Conservation (phyloP, 1,140 invertebrate species). For the Frieseomelitta varia region DNA sequence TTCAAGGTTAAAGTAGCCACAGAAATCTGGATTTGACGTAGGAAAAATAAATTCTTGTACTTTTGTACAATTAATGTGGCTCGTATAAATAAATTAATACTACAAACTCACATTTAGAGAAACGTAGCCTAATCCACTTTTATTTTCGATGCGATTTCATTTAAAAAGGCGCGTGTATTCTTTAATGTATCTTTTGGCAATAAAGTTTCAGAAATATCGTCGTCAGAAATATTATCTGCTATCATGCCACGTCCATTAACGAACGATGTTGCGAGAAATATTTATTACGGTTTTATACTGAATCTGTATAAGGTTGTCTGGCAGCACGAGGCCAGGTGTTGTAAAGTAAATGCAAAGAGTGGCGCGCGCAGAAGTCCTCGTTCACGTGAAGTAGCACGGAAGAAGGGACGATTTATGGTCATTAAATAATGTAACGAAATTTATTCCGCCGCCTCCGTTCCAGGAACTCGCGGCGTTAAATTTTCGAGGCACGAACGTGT, state of each 20-base stretch:
- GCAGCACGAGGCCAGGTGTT: constrained; percentile 4
- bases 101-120: too few species aligned
- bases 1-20: too few species aligned
- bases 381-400: constrained; percentile 43
- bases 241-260: background rate
- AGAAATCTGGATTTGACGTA: too few species aligned
- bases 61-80: too few species aligned
- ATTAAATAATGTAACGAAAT: constrained; percentile 55
- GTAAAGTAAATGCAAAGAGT: constrained; percentile 24
- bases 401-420: constrained; percentile 50
- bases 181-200: background rate
- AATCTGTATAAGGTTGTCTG: background rate
- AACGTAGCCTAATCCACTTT: too few species aligned
- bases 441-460: constrained; percentile 42
- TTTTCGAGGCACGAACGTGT: constrained; percentile 45
- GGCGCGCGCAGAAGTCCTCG: constrained; percentile 5
- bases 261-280: background rate
- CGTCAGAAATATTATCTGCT: background rate
- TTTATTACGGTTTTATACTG: background rate
- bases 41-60: too few species aligned
- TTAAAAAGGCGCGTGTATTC: too few species aligned
- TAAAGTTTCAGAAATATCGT: background rate
- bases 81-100: too few species aligned
- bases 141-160: too few species aligned
- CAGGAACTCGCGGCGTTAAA: constrained; percentile 38